A percentile compares a stretch with the other conserved stretches of the same genome.
Evolutionary conservation across 2,113 vertebrate genomes (phyloP).

Genomic region (Tachysurus fulvidraco): DNA sequence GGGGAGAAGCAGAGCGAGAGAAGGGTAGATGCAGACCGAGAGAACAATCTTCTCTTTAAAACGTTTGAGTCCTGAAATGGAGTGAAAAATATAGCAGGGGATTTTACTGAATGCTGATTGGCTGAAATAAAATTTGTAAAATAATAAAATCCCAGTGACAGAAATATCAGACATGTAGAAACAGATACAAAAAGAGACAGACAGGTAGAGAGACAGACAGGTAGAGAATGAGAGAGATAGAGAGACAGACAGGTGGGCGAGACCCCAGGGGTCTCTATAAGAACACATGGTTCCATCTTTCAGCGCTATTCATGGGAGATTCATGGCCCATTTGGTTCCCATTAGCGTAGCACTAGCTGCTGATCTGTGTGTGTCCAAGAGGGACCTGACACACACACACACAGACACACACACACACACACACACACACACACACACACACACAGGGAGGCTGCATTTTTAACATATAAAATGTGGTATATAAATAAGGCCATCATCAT

Average conservation of each 20-base stretch:
- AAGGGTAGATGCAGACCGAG: too few species aligned
- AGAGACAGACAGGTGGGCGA: slow-evolving; percentile 35
- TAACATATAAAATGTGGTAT: slow-evolving; percentile 12
- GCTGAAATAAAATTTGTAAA: neutral
- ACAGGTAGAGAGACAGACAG: slow-evolving; percentile 30
- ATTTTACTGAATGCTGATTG: neutral
- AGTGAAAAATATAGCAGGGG: neutral
- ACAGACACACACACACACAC: slow-evolving; percentile 30
- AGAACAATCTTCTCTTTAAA: neutral
- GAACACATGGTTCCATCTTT: slow-evolving; percentile 70
- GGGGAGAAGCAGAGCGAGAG: too few species aligned
- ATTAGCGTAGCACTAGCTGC: slow-evolving; percentile 75
- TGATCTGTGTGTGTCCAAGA: slow-evolving; percentile 70
- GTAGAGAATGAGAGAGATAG: slow-evolving; percentile 15
- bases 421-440: slow-evolving; percentile 27
- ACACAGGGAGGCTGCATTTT: slow-evolving; percentile 24
- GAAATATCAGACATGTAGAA: neutral
- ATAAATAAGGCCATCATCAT: slow-evolving; percentile 19
- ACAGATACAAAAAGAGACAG: neutral
- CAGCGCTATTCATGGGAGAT: slow-evolving; percentile 63
- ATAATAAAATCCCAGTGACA: neutral
- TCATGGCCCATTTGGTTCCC: slow-evolving; percentile 75
- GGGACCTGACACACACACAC: slow-evolving; percentile 51
- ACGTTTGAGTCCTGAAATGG: neutral
- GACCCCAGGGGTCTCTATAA: slow-evolving; percentile 61